Evolutionary conservation across 2,888 invertebrate genomes (phyloP).

Genomic region (Dryadula phaetusa): DNA sequence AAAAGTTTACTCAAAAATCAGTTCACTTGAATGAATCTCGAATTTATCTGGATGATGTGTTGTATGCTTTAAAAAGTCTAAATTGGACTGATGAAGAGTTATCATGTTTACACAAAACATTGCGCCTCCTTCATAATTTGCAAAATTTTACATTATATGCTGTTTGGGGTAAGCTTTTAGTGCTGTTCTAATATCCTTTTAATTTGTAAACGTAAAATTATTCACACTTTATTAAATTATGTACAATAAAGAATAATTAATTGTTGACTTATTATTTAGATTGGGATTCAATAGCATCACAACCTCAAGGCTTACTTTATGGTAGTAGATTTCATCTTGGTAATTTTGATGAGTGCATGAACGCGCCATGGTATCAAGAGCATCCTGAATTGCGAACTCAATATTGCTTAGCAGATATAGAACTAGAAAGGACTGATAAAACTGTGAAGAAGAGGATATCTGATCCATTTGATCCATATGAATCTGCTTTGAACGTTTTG

Average conservation of each 20-base stretch:
- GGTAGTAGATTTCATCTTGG: slow-evolving; percentile 85
- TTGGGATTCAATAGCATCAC: slow-evolving; percentile 86
- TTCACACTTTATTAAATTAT: background rate
- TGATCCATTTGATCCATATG: slow-evolving; percentile 65
- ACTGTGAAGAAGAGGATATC: slow-evolving; percentile 53
- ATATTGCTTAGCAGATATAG: slow-evolving; percentile 80
- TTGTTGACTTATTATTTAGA: slow-evolving; percentile 62
- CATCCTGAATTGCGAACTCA: slow-evolving; percentile 67
- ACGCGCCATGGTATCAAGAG: slow-evolving; percentile 62
- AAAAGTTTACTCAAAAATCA: slow-evolving; percentile 45
- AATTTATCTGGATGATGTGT: slow-evolving; percentile 73
- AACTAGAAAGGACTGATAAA: slow-evolving; percentile 64
- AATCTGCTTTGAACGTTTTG: slow-evolving; percentile 74
- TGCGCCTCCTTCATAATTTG: slow-evolving; percentile 64
- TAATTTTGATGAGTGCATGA: slow-evolving; percentile 85
- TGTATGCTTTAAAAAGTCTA: slow-evolving; percentile 65
- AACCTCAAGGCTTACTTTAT: slow-evolving; percentile 81
- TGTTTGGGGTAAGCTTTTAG: slow-evolving; percentile 78
- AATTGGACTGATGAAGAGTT: slow-evolving; percentile 68
- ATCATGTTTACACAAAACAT: slow-evolving; percentile 67
- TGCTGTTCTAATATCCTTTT: background rate
- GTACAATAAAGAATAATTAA: background rate
- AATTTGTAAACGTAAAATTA: background rate
- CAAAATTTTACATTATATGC: slow-evolving; percentile 84
- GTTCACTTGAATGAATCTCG: slow-evolving; percentile 50